A percentile compares a stretch with the other conserved stretches of the same genome.
These are phyloP conservation scores for Cheirogaleus medius DNA, from an alignment of 2,113 vertebrate genomes.

Conservation along the genomic window DNA sequence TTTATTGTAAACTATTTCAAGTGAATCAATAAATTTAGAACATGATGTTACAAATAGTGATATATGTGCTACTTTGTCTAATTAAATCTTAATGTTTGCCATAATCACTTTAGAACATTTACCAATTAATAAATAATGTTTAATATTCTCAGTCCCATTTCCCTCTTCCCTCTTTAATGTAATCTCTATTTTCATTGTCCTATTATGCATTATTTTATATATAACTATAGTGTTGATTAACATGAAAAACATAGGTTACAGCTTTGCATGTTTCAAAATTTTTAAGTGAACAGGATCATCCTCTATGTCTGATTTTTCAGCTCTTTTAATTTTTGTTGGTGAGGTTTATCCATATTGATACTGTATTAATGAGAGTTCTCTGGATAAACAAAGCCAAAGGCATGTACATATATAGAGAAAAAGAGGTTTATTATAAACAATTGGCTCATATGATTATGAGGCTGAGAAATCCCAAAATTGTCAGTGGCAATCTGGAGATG, in stretches of 20 bases:
- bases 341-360: neutral
- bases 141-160: neutral
- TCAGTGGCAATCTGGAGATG: no score
- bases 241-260: neutral
- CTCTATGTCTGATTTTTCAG: neutral
- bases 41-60: neutral
- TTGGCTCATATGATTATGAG: neutral
- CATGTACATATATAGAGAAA: neutral
- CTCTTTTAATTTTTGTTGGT: neutral
- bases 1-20: neutral
- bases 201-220: neutral
- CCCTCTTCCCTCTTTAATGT: neutral
- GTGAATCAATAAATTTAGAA: neutral
- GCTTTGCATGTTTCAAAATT: neutral
- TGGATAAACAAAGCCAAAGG: neutral
- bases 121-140: neutral
- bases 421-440: neutral
- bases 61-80: neutral
- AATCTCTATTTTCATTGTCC: neutral
- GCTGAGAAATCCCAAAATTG: neutral
- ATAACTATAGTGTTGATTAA: neutral
- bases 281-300: neutral
- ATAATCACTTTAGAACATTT: neutral
- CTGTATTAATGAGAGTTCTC: neutral
- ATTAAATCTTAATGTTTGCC: neutral